These are phyloP conservation scores for Onychostruthus taczanowskii DNA, from an alignment of 2,113 vertebrate genomes.

Conservation along the genomic window DNA sequence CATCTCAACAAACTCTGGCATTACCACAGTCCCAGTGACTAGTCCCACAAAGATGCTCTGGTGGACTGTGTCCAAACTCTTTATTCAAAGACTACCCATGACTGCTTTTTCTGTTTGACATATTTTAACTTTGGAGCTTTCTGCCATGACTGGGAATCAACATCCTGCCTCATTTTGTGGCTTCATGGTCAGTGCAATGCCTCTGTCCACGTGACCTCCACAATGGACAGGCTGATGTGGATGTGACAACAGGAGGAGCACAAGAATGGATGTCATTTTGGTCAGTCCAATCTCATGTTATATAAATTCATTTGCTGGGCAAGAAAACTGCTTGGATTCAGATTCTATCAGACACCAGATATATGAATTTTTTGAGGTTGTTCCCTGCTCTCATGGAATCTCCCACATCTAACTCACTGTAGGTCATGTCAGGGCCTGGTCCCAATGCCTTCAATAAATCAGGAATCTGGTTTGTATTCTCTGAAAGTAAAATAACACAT, in stretches of 20 bases:
- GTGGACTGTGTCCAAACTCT: background rate
- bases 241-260: background rate
- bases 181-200: background rate
- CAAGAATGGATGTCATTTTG: background rate
- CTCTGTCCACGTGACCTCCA: background rate
- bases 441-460: background rate
- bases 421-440: background rate
- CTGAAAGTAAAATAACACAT: background rate
- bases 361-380: background rate
- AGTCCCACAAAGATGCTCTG: background rate
- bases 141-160: background rate
- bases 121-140: background rate
- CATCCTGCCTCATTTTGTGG: background rate
- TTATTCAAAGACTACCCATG: background rate
- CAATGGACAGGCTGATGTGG: background rate
- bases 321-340: background rate
- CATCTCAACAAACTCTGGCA: background rate
- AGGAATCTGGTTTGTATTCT: background rate
- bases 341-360: background rate
- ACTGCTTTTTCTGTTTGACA: background rate
- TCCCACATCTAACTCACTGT: background rate
- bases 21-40: background rate
- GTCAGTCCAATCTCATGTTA: background rate
- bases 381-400: background rate
- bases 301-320: background rate